phyloP scores from a whole-genome alignment of 2,797 vertebrate genomes.

The Arctocebus calabarensis region DNA sequence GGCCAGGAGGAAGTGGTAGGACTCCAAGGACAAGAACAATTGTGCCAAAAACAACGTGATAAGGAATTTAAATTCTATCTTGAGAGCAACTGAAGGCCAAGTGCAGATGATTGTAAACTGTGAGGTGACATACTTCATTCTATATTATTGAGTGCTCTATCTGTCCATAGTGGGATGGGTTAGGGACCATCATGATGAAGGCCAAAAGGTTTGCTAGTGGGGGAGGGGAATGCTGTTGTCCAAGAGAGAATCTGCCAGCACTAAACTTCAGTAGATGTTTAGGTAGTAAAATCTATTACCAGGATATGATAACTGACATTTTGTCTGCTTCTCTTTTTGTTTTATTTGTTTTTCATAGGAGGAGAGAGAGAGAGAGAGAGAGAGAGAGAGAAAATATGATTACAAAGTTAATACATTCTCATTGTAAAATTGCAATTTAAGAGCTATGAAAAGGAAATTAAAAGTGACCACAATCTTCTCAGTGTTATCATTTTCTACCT shows the following conservation, averaged over 20 bases:
- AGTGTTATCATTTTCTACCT: neutral
- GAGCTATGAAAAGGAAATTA: neutral
- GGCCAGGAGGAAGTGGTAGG: fast-evolving
- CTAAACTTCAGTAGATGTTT: neutral
- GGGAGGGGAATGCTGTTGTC: neutral
- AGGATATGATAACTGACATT: neutral
- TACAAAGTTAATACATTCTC: neutral
- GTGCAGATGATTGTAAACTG: neutral
- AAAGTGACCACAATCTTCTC: neutral
- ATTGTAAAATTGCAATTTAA: neutral
- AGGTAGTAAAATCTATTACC: neutral
- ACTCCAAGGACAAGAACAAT: neutral
- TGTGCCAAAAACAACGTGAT: neutral
- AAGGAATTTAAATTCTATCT: neutral
- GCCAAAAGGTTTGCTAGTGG: neutral
- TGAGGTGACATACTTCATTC: neutral
- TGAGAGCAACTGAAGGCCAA: neutral
- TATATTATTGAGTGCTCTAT: neutral
- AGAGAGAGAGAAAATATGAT: neutral
- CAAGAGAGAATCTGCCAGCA: neutral
- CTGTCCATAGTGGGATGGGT: neutral
- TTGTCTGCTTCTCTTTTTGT: neutral
- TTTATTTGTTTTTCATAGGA: neutral
- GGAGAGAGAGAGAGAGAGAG: no score
- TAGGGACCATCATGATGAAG: neutral